Conservation (phyloP, 2,888 invertebrate genomes). For the Agrotis ipsilon region DNA sequence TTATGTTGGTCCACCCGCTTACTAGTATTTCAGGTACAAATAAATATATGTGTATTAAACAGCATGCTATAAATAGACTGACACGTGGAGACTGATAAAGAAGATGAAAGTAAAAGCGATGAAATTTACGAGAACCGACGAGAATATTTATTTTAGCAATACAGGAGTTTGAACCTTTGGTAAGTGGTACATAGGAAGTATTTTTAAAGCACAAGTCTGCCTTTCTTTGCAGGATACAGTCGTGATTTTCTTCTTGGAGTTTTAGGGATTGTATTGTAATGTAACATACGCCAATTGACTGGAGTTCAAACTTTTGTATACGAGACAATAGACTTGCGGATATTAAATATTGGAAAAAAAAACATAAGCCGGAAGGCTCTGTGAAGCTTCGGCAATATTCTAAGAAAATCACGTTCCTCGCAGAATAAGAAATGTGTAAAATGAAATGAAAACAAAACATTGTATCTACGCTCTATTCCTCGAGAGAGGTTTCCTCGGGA, state of each 20-base stretch:
- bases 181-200: too few species aligned
- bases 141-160: background rate
- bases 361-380: constrained; percentile 38
- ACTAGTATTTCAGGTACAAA: constrained; percentile 9
- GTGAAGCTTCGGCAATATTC: constrained; percentile 18
- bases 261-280: background rate
- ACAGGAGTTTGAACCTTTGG: background rate
- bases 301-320: background rate
- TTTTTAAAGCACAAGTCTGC: too few species aligned
- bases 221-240: background rate
- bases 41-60: background rate
- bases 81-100: background rate
- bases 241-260: background rate
- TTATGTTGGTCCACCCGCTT: background rate
- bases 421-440: constrained; percentile 28
- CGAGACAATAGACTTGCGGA: constrained; percentile 10
- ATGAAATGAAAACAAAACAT: constrained; percentile 47
- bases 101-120: background rate
- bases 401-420: constrained; percentile 18
- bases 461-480: background rate
- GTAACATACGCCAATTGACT: too few species aligned
- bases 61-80: too few species aligned
- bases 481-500: background rate
- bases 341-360: constrained; percentile 31
- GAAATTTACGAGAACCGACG: too few species aligned